These are phyloP conservation scores for Pangasius mekongensis DNA, from an alignment of 2,797 vertebrate genomes.

Conservation along the genomic window DNA sequence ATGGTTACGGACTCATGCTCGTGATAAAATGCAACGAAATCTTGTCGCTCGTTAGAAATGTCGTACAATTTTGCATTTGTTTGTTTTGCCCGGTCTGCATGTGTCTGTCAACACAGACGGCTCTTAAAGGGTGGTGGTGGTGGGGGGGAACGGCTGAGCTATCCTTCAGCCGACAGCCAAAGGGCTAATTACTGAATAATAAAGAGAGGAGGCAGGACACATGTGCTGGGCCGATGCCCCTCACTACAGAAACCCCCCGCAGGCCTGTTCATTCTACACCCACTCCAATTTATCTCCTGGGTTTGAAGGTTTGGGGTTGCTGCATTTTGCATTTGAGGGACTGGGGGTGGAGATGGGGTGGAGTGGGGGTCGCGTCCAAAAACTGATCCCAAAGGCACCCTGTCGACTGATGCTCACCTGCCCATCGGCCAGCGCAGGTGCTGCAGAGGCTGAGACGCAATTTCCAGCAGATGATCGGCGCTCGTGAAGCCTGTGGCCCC, in stretches of 20 bases:
- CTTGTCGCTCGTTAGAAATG: neutral
- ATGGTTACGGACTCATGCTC: neutral
- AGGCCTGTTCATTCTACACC: slow-evolving; percentile 76
- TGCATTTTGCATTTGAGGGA: slow-evolving; percentile 19
- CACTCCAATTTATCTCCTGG: slow-evolving; percentile 72
- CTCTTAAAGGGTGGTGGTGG: slow-evolving; percentile 39
- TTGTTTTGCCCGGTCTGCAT: slow-evolving; percentile 56
- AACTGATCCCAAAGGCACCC: slow-evolving; percentile 71
- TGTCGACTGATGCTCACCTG: slow-evolving; percentile 56
- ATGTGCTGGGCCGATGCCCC: slow-evolving; percentile 80
- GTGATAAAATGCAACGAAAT: neutral
- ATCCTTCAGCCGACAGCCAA: slow-evolving; percentile 74
- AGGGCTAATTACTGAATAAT: slow-evolving; percentile 85
- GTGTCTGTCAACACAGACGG: slow-evolving; percentile 63
- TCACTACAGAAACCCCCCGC: slow-evolving; percentile 61
- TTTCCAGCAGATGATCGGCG: slow-evolving; percentile 79
- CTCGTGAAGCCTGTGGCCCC: slow-evolving; percentile 76
- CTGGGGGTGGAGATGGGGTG: slow-evolving; percentile 50
- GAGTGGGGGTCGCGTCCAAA: slow-evolving; percentile 67
- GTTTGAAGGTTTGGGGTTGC: slow-evolving; percentile 55
- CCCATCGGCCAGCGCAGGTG: slow-evolving; percentile 71
- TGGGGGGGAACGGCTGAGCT: slow-evolving; percentile 39
- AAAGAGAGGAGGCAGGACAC: slow-evolving; percentile 75
- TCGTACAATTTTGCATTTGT: slow-evolving; percentile 45
- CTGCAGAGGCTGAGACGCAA: slow-evolving; percentile 69